These are phyloP conservation scores for Musca domestica DNA, from an alignment of 1,140 invertebrate species.

Conservation along the genomic window DNA sequence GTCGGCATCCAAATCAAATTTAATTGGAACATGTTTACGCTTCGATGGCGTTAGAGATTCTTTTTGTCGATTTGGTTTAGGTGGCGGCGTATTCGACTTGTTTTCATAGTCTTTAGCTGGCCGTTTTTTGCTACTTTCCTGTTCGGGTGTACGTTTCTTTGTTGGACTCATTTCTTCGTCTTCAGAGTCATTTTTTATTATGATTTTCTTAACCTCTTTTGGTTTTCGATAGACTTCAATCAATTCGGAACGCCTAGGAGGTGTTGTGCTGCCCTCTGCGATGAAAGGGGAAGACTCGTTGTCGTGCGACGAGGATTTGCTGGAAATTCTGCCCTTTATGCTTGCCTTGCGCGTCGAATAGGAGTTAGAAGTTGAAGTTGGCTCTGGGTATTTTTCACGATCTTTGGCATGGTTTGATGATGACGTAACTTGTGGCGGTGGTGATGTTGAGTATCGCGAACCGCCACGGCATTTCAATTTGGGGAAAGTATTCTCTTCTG, in stretches of 20 bases:
- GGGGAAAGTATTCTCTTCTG: slow-evolving; percentile 34
- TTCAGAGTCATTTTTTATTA: slow-evolving; percentile 44
- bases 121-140: not conserved
- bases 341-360: slow-evolving; percentile 36
- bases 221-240: slow-evolving; percentile 40
- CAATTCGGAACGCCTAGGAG: slow-evolving; percentile 25
- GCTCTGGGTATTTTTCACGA: slow-evolving; percentile 32
- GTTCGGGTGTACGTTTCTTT: slow-evolving; percentile 16
- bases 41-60: slow-evolving; percentile 30
- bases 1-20: slow-evolving; percentile 31
- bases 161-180: slow-evolving; percentile 36
- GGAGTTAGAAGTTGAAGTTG: slow-evolving; percentile 34
- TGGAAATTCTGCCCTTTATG: slow-evolving; percentile 25
- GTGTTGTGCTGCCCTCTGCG: slow-evolving; percentile 26
- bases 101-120: not conserved
- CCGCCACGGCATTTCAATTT: slow-evolving; percentile 31
- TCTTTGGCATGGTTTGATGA: slow-evolving; percentile 29
- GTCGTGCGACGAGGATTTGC: slow-evolving; percentile 23
- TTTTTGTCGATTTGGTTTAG: slow-evolving; percentile 8
- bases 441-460: slow-evolving; percentile 24
- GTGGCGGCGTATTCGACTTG: slow-evolving; percentile 45
- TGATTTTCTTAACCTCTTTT: slow-evolving; percentile 49
- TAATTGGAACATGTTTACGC: slow-evolving; percentile 44
- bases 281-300: slow-evolving; percentile 18
- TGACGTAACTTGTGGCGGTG: slow-evolving; percentile 40